Evolutionary conservation across 2,888 invertebrate genomes (phyloP), one percentile per base, ranked within the genome.

Genomic region (Polietes domitor): DNA sequence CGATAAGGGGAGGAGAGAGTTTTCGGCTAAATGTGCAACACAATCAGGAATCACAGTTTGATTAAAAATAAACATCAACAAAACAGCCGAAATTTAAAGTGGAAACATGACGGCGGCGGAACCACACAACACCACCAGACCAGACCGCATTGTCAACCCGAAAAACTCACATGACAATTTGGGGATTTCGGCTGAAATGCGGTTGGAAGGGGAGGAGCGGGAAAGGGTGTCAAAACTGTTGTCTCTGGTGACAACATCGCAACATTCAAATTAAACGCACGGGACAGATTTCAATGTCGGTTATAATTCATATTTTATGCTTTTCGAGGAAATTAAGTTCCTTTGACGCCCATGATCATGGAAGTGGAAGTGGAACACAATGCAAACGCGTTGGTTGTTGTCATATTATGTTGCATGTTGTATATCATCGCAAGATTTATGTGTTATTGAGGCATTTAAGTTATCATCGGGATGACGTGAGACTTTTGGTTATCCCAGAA

Each of bases 251-350:
- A 43, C 41, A 58, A 26, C 58, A 12, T 71, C n/a, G 47, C n/a
- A n/a, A n/a, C 50, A 41, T 61, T 75, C 81, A 72, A 89, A 90
- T 90, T 89, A 89, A 90, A 89, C 87, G 88, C 90, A 89, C 89
- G 89, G 87, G 89, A 88, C 89, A 87, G 85, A 89, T 88, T 87
- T 87, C 85, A 87, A 85, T 90, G 77, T 77, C 77, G 47, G 85
- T 81, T 81, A 81, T 84, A 84, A 84, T 73, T 84, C 76, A 84
- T 84, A 84, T 70, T 84, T 78, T 78, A 75, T 72, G 58, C 26
- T 75, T 84, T 84, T 76, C 76, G 58, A 43, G 37, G 72, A 78
- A 84, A 81, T 76, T 72, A 68, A 78, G 32, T 26, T 26, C 24
- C 37, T 32, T 17, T 50, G 70, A 70, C 24, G 0, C 37, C 53